These are phyloP conservation scores for Silurus lanzhouensis DNA, from an alignment of 2,797 vertebrate species.

Conservation along the genomic window DNA sequence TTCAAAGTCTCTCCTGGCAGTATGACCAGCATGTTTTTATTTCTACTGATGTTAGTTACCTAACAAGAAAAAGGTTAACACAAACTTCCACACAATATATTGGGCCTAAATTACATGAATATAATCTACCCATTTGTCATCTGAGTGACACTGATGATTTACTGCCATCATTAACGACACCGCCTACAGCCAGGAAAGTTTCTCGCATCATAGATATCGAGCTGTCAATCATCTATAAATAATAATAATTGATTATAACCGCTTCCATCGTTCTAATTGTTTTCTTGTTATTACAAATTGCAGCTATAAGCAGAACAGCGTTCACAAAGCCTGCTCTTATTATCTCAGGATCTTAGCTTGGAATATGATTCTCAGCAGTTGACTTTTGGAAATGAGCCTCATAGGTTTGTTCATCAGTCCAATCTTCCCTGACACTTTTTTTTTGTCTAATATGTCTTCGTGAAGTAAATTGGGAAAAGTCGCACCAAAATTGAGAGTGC, in stretches of 20 bases:
- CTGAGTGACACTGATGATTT: background rate
- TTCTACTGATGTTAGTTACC: background rate
- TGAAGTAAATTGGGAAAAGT: background rate
- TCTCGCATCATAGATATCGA: background rate
- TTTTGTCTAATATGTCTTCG: no score
- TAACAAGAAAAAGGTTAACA: background rate
- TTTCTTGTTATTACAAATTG: background rate
- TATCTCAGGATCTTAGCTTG: no score
- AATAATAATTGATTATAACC: background rate
- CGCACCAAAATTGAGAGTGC: background rate
- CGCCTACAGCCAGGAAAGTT: constrained; percentile 13
- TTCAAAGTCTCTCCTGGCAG: background rate
- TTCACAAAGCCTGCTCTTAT: background rate
- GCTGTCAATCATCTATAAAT: constrained; percentile 18
- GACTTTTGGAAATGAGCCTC: background rate
- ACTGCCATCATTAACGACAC: constrained; percentile 5
- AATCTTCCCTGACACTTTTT: background rate
- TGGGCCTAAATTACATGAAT: background rate
- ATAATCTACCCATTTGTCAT: constrained; percentile 5
- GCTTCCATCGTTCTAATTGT: background rate
- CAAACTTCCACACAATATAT: background rate
- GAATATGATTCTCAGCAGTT: background rate
- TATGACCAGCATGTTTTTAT: background rate
- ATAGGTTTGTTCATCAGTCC: background rate
- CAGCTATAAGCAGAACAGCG: background rate